Evolutionary conservation across 2,888 invertebrate genomes (phyloP).

Genomic region (Urechis unicinctus): DNA sequence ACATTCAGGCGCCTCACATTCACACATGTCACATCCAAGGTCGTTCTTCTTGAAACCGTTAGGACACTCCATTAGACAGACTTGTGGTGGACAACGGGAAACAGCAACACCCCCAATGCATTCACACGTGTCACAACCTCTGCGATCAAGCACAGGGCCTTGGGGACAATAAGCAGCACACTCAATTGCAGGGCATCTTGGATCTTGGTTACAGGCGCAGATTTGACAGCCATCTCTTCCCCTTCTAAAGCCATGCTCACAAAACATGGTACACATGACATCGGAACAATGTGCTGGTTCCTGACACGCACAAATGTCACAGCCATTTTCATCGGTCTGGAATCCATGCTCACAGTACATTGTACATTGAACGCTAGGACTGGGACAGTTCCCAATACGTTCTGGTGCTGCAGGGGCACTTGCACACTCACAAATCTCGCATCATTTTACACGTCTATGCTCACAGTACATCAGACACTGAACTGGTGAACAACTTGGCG

Average conservation of each 20-base stretch:
- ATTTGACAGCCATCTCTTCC: slow-evolving; percentile 5
- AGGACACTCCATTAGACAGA: background rate
- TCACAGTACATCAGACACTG: slow-evolving; percentile 8
- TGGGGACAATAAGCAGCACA: slow-evolving; percentile 3
- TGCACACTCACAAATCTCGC: slow-evolving; percentile 4
- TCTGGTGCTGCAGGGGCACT: too few relatives aligned
- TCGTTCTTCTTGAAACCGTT: slow-evolving; percentile 2
- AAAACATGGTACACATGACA: slow-evolving; percentile 4
- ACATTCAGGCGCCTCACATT: slow-evolving; percentile 1
- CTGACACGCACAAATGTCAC: slow-evolving; percentile 5
- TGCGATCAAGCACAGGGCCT: slow-evolving; percentile 2
- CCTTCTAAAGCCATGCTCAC: slow-evolving; percentile 10
- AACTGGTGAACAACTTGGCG: background rate
- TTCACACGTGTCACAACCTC: slow-evolving; percentile 3
- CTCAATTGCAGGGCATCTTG: background rate
- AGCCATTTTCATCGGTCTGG: slow-evolving; percentile 8
- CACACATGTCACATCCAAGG: slow-evolving; percentile 7
- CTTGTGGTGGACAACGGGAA: background rate
- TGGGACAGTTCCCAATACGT: background rate
- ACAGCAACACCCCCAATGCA: background rate
- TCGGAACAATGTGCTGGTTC: slow-evolving; percentile 4
- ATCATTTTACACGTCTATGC: slow-evolving; percentile 6
- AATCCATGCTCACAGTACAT: slow-evolving; percentile 14
- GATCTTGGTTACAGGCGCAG: slow-evolving; percentile 2
- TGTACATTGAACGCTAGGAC: background rate